Conservation (phyloP, 2,113 vertebrate genomes). For the Ahaetulla prasina region DNA sequence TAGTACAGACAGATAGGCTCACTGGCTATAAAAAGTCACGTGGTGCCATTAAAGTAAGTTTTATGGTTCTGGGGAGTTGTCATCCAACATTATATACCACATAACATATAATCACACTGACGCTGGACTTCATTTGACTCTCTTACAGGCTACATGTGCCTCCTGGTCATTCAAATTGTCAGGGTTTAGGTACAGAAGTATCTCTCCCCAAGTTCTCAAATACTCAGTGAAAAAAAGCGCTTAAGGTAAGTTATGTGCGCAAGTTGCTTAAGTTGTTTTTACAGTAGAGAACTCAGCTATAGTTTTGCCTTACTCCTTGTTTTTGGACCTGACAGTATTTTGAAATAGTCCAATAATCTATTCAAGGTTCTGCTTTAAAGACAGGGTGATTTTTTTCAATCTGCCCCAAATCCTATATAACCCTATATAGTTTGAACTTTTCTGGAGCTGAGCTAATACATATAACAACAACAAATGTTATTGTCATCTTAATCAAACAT, state of each 20-base stretch:
- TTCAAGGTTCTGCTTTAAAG: conserved; percentile 41
- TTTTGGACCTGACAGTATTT: conserved; percentile 49
- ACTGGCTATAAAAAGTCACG: conserved; percentile 99
- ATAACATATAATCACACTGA: conserved; percentile 99
- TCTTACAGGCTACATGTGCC: conserved; percentile 90
- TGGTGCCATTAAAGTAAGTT: conserved; percentile 99
- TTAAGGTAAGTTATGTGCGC: conserved; percentile 85
- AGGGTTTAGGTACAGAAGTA: conserved; percentile 77
- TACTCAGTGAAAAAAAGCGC: conserved; percentile 76
- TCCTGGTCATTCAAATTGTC: conserved; percentile 85
- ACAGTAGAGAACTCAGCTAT: conserved; percentile 54
- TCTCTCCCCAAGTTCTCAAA: conserved; percentile 75
- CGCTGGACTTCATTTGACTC: conserved; percentile 94
- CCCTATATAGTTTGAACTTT: conserved; percentile 19
- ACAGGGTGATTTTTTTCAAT: not conserved
- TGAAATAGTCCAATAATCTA: conserved; percentile 40
- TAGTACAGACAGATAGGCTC: conserved; percentile 97
- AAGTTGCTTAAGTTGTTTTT: conserved; percentile 72
- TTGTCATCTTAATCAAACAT: not conserved
- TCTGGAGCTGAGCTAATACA: conserved; percentile 47
- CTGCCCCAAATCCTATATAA: not conserved
- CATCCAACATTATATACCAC: conserved; percentile 98
- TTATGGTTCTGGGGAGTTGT: conserved; percentile 99
- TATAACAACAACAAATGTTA: not conserved
- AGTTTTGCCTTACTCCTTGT: conserved; percentile 27